Conservation (phyloP, 1,140 invertebrate genomes). For the Frieseomelitta varia region DNA sequence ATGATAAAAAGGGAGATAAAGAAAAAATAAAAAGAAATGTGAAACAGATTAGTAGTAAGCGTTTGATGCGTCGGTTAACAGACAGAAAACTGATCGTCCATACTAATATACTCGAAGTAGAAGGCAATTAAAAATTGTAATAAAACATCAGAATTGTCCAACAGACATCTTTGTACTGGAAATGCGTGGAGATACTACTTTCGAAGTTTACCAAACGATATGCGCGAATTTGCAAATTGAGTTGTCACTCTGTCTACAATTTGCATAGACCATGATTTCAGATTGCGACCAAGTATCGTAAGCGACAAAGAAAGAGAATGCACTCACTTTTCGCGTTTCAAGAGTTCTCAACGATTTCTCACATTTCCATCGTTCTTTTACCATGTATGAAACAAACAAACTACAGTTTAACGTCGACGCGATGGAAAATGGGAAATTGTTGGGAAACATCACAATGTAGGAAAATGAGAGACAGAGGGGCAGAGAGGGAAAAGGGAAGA, state of each 20-base stretch:
- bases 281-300: neutral
- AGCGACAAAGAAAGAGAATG: constrained; percentile 28
- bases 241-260: constrained; percentile 29
- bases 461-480: constrained; percentile 21
- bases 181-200: neutral
- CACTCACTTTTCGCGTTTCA: neutral
- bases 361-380: neutral
- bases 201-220: constrained; percentile 27
- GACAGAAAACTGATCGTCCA: neutral
- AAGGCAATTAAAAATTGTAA: neutral
- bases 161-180: neutral
- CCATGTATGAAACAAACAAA: neutral
- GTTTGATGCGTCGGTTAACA: neutral
- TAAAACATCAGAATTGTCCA: neutral
- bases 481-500: constrained; percentile 20
- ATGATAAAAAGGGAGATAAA: neutral
- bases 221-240: constrained; percentile 18
- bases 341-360: neutral
- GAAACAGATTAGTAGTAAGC: neutral
- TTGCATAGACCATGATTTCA: constrained; percentile 27
- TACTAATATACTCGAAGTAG: neutral
- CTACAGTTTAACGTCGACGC: neutral
- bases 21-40: neutral
- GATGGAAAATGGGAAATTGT: neutral
- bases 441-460: neutral